A percentile compares a stretch with the other conserved stretches of the same genome.
phyloP scores from a whole-genome alignment of 1,140 invertebrate genomes.

The Tribolium madens region DNA sequence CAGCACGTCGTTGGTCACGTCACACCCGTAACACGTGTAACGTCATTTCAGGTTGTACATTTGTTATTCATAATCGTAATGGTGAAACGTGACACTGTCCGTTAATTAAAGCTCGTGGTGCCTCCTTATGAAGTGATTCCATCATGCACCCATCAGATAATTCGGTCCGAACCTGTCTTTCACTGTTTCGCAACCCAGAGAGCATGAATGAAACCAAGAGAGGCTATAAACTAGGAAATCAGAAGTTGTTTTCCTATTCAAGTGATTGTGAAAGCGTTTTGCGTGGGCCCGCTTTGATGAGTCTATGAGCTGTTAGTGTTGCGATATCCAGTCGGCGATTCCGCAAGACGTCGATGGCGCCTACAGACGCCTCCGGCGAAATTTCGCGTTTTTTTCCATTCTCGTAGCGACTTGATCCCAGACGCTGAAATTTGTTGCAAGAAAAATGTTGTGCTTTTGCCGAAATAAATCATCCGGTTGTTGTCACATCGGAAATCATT shows the following conservation, averaged over 20 bases:
- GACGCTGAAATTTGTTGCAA: neutral
- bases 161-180: slow-evolving; percentile 38
- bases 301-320: slow-evolving; percentile 46
- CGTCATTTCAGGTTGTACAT: neutral
- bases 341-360: slow-evolving; percentile 41
- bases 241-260: slow-evolving; percentile 47
- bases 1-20: neutral
- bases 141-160: slow-evolving; percentile 18
- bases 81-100: neutral
- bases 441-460: slow-evolving; percentile 5
- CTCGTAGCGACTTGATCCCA: neutral
- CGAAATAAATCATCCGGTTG: slow-evolving; percentile 26
- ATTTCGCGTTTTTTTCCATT: slow-evolving; percentile 32
- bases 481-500: slow-evolving; percentile 35
- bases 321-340: slow-evolving; percentile 30
- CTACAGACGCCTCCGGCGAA: slow-evolving; percentile 15
- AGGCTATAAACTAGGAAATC: slow-evolving; percentile 44
- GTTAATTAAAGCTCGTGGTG: slow-evolving; percentile 7
- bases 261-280: slow-evolving; percentile 43
- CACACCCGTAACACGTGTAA: neutral
- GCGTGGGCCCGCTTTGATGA: slow-evolving; percentile 41
- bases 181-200: slow-evolving; percentile 16
- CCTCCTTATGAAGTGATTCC: slow-evolving; percentile 17
- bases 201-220: slow-evolving; percentile 38
- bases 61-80: neutral